A percentile compares a stretch with the other conserved stretches of the same genome.
These are phyloP conservation scores for Oreonectes daqikongensis DNA, from an alignment of 2,797 vertebrate species.

Conservation along the genomic window DNA sequence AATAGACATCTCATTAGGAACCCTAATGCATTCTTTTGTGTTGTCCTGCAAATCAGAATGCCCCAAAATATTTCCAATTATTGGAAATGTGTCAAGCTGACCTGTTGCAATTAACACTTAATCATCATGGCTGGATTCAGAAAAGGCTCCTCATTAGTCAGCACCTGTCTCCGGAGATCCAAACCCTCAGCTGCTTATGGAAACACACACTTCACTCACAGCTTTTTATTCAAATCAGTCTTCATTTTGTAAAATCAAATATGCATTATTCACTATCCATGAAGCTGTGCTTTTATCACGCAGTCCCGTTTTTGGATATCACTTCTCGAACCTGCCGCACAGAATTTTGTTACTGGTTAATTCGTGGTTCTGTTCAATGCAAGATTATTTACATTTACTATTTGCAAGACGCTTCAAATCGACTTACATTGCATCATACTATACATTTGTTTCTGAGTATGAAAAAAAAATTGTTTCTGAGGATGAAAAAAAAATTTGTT, in stretches of 20 bases:
- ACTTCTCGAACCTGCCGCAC: neutral
- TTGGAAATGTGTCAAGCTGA: slow-evolving; percentile 72
- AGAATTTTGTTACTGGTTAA: neutral
- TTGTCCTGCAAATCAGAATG: slow-evolving; percentile 39
- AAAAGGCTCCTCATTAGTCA: slow-evolving; percentile 72
- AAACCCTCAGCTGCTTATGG: neutral
- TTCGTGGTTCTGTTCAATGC: neutral
- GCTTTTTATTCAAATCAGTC: slow-evolving; percentile 29
- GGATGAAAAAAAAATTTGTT: no score
- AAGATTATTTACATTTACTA: neutral
- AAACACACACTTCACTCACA: slow-evolving; percentile 32
- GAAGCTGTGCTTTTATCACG: slow-evolving; percentile 13
- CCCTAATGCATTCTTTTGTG: slow-evolving; percentile 51
- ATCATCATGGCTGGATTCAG: slow-evolving; percentile 72
- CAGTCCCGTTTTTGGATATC: neutral
- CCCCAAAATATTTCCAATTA: slow-evolving; percentile 72
- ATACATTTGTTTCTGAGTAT: no score
- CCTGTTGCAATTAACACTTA: slow-evolving; percentile 75
- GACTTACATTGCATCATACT: no score
- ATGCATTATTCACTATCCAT: neutral
- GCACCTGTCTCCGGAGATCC: slow-evolving; percentile 62
- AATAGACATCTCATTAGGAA: slow-evolving; percentile 34
- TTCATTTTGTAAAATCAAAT: slow-evolving; percentile 12
- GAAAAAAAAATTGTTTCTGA: no score
- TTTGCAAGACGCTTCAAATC: no score